Conservation (phyloP, 2,888 invertebrate species). For the Lepidonotus clava region DNA sequence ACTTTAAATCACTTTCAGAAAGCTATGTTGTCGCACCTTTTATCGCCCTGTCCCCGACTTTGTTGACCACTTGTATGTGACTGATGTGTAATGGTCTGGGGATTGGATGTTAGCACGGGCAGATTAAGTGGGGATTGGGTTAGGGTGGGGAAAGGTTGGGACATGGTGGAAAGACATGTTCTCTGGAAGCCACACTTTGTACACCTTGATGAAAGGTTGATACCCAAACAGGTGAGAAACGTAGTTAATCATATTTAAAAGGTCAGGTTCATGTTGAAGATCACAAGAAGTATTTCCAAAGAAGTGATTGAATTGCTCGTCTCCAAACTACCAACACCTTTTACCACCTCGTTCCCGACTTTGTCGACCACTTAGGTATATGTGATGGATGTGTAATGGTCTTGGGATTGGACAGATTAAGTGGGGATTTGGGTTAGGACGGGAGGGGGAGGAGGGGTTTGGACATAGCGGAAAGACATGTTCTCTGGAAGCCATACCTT, state of each 20-base stretch:
- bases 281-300: too few relatives aligned
- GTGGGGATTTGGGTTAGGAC: neutral
- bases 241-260: too few relatives aligned
- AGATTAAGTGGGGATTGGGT: neutral
- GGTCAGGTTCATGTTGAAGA: too few relatives aligned
- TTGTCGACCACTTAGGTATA: neutral
- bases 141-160: neutral
- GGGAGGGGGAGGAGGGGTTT: neutral
- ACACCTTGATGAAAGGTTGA: too few relatives aligned
- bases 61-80: neutral
- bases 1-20: too few relatives aligned
- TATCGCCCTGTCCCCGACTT: neutral
- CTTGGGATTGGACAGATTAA: neutral
- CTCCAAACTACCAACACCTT: too few relatives aligned
- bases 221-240: too few relatives aligned
- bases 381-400: neutral
- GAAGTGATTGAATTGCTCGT: too few relatives aligned
- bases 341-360: neutral
- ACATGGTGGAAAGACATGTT: too few relatives aligned
- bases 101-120: neutral
- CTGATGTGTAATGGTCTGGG: slow-evolving; percentile 1
- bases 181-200: too few relatives aligned
- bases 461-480: too few relatives aligned
- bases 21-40: slow-evolving; percentile 14
- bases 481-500: too few relatives aligned